Base-by-base conservation (phyloP, 1,140 invertebrate species). In the Frieseomelitta varia region DNA sequence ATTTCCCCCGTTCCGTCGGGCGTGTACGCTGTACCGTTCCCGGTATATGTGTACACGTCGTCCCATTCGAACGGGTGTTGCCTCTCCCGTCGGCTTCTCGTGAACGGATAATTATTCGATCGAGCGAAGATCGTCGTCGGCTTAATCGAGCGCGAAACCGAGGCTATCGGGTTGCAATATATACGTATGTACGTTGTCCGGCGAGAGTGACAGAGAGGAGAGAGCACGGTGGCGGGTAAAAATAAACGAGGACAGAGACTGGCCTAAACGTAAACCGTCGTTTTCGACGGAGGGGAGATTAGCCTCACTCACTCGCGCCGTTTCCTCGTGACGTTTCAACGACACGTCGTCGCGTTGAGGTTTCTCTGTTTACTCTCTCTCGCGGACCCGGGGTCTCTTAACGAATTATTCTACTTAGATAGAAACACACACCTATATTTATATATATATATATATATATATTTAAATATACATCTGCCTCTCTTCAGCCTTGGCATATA, bases 401-500 rank as follows among this genome's bases (percentile, higher is more conserved):
- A 47, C 73, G 30, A 1, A 61, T 19, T 61, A 61, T 30, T 39
- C 58, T 30, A 68, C 63, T 17, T 51, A 6, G 55, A 47, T 27
- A 12, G n/a, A 4, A 39, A 24, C 47, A 21, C 39, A 67, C n/a
- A n/a, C n/a, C n/a, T n/a, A n/a, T n/a, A n/a, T n/a, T n/a, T 39
- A 39, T 39, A 39, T 3, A 39, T 39, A 39, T 39, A 39, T 39
- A 39, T 3, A 39, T 39, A 39, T 39, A 39, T 39, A 39, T n/a
- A n/a, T n/a, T n/a, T n/a, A n/a, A n/a, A 8, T 47, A 30, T 30
- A 30, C 30, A 30, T 30, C 30, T 30, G 30, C 30, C 30, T 27
- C 19, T 34, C 24, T 75, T 55, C 76, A 84, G 67, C 81, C 81
- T 84, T 84, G 81, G 76, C 76, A 84, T 47, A 84, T 77, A 84